Conservation (phyloP, 2,888 invertebrate species). For the Punctoribates punctum region DNA sequence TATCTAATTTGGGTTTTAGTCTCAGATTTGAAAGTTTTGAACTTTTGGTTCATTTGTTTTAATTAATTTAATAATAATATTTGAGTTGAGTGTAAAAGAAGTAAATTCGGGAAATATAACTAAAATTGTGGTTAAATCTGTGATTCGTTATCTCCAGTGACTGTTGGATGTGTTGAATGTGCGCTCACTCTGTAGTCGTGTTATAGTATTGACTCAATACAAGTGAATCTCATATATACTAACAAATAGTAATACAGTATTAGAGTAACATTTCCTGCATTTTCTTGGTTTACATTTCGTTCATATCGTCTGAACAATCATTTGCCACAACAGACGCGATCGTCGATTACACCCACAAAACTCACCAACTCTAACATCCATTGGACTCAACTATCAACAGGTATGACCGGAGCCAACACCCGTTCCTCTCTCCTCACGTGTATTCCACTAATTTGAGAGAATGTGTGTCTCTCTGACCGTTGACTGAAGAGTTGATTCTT, state of each 20-base stretch:
- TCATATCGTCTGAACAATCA: not conserved
- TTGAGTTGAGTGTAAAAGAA: too few relatives aligned
- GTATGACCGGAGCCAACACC: not conserved
- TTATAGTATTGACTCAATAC: not conserved
- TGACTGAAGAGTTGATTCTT: too few relatives aligned
- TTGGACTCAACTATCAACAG: not conserved
- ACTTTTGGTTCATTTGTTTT: too few relatives aligned
- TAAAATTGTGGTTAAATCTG: not conserved
- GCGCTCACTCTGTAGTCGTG: not conserved
- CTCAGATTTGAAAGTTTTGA: too few relatives aligned
- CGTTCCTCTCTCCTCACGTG: too few relatives aligned
- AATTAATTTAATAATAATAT: too few relatives aligned
- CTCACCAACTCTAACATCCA: not conserved
- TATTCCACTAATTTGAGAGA: not conserved
- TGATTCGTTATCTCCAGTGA: not conserved
- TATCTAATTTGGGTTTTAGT: too few relatives aligned
- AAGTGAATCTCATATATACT: too few relatives aligned
- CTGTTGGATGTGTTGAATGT: not conserved
- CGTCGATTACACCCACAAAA: not conserved
- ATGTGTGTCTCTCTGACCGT: too few relatives aligned
- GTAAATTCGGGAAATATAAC: too few relatives aligned
- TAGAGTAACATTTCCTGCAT: slow-evolving; percentile 5
- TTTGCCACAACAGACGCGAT: slow-evolving; percentile 19
- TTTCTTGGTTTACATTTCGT: slow-evolving; percentile 5
- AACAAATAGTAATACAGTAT: not conserved